A percentile compares a stretch with the other conserved stretches of the same genome.
Evolutionary conservation across 2,113 vertebrate genomes (phyloP).

Genomic region (Apus apus): DNA sequence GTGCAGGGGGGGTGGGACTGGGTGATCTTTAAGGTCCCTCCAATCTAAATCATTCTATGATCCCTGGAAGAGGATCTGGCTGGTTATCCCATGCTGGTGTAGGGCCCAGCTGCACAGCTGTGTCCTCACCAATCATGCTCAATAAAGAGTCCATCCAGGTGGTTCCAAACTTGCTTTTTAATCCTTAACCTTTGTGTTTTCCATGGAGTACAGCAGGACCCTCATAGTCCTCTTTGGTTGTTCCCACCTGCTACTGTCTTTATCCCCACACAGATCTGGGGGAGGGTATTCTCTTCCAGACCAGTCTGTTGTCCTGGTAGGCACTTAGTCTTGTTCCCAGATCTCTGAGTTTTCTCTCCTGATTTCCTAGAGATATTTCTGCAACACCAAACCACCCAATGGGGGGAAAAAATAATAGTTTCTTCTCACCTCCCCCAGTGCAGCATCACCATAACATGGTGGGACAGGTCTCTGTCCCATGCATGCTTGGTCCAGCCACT

Average conservation of each 20-base stretch:
- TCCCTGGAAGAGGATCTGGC: background rate
- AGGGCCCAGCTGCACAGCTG: background rate
- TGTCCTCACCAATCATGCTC: background rate
- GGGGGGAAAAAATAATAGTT: too few relatives aligned
- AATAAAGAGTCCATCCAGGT: background rate
- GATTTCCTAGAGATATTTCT: background rate
- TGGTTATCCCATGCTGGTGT: rapidly evolving
- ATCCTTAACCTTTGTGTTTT: background rate
- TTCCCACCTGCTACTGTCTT: background rate
- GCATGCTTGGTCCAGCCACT: rapidly evolving
- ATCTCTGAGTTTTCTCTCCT: background rate
- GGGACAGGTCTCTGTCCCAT: background rate
- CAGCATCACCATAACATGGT: background rate
- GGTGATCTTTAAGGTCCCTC: too few relatives aligned
- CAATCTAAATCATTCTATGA: too few relatives aligned
- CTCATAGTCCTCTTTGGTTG: background rate
- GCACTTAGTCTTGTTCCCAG: background rate
- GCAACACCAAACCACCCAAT: background rate
- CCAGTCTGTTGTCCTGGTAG: rapidly evolving
- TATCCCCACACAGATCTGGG: background rate
- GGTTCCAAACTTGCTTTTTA: background rate
- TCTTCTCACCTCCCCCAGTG: background rate
- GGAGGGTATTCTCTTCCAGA: background rate
- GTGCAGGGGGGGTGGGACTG: too few relatives aligned
- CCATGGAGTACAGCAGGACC: background rate